Conservation (phyloP, 2,888 invertebrate species). For the Chrysomela aeneicollis region DNA sequence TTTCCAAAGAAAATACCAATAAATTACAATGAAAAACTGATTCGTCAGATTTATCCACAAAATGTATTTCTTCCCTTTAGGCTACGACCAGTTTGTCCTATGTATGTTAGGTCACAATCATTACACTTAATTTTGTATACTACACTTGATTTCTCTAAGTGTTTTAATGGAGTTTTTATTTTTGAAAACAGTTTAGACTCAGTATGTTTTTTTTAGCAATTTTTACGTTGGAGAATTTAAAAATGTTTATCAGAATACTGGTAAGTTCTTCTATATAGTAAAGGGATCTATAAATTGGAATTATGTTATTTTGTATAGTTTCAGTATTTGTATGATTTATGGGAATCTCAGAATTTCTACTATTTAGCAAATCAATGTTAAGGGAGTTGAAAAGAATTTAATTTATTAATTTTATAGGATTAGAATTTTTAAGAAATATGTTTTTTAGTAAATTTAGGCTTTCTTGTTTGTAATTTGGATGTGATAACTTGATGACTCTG, state of each 20-base stretch:
- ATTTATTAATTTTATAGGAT: not conserved
- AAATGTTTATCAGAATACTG: not conserved
- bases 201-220: not conserved
- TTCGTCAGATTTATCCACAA: too few species aligned
- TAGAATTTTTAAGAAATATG: not conserved
- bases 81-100: too few species aligned
- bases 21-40: too few species aligned
- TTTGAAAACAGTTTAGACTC: too few species aligned
- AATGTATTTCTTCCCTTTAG: too few species aligned
- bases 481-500: slow-evolving; percentile 6
- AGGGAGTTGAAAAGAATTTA: not conserved
- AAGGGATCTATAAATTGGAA: slow-evolving; percentile 5
- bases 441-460: not conserved
- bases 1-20: too few species aligned
- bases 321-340: not conserved
- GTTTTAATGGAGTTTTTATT: too few species aligned
- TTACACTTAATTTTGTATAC: too few species aligned
- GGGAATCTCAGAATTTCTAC: not conserved
- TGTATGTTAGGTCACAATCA: too few species aligned
- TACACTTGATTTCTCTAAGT: too few species aligned
- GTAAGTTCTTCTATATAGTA: not conserved
- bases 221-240: not conserved
- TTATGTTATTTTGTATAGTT: not conserved
- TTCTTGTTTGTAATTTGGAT: not conserved
- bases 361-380: not conserved